Conservation (phyloP, 2,888 invertebrate genomes). For the Melanostoma scalare region DNA sequence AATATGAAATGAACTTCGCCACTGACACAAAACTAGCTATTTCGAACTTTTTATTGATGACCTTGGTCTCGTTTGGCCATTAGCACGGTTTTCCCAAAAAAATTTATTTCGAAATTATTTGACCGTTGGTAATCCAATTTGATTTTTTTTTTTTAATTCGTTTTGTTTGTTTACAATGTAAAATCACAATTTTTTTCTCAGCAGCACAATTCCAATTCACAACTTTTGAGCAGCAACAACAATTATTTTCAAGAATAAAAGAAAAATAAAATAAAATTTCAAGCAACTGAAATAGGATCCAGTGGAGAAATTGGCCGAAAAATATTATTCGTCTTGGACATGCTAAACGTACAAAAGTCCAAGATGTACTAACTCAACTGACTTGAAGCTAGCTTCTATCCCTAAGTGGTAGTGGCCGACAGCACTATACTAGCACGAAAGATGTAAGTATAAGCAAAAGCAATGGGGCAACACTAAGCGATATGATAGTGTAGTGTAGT, state of each 20-base stretch:
- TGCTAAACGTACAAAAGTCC: conserved; percentile 72
- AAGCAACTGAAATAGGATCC: conserved; percentile 21
- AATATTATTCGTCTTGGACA: conserved; percentile 64
- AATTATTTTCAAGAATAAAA: conserved; percentile 9
- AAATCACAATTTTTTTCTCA: conserved; percentile 1
- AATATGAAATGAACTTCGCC: conserved; percentile 2
- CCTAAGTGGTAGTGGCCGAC: conserved; percentile 59
- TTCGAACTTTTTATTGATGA: conserved; percentile 51
- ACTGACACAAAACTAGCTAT: conserved; percentile 28
- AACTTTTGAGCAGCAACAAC: conserved; percentile 7
- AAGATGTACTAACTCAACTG: conserved; percentile 71
- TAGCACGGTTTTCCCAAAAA: conserved; percentile 46
- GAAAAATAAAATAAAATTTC: conserved; percentile 12
- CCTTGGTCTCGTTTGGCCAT: conserved; percentile 70
- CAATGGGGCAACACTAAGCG: conserved; percentile 64
- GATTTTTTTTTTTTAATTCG: background rate
- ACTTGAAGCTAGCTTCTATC: conserved; percentile 69
- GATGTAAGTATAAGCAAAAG: conserved; percentile 53
- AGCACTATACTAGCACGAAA: conserved; percentile 43
- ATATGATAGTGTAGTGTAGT: conserved; percentile 4
- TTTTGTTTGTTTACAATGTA: conserved; percentile 44
- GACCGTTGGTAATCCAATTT: conserved; percentile 33
- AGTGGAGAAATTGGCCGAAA: conserved; percentile 50
- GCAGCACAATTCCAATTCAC: conserved; percentile 29
- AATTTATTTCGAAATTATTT: conserved; percentile 29